phyloP scores from a whole-genome alignment of 2,797 vertebrate species.

The Coreius guichenoti region DNA sequence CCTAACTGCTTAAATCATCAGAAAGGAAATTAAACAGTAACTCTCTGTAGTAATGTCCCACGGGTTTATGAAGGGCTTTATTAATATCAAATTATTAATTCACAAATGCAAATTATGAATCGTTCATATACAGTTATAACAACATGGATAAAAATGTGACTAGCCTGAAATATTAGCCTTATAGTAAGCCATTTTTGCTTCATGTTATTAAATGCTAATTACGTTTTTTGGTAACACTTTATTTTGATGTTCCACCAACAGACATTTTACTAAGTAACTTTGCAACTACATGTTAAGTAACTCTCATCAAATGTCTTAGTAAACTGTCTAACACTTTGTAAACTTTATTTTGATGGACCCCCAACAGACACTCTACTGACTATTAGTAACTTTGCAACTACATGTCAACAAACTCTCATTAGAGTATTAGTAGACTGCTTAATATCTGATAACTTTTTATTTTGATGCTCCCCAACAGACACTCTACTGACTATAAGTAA shows the following conservation, averaged over 20 bases:
- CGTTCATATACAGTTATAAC: background rate
- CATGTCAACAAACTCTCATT: background rate
- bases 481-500: background rate
- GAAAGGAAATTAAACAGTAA: background rate
- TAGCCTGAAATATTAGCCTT: background rate
- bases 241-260: background rate
- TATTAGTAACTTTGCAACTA: background rate
- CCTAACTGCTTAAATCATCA: background rate
- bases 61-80: conserved; percentile 2
- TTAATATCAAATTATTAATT: background rate
- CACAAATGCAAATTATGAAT: background rate
- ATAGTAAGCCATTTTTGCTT: no score
- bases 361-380: background rate
- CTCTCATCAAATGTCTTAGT: background rate
- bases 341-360: background rate
- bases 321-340: background rate
- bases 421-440: no score
- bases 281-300: background rate
- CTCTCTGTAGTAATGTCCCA: background rate
- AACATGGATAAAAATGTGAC: background rate
- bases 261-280: background rate
- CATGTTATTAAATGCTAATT: background rate
- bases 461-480: background rate
- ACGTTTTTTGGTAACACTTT: background rate
- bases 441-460: background rate